A percentile compares a stretch with the other conserved stretches of the same genome.
phyloP scores from a whole-genome alignment of 2,113 vertebrate species.

The Tenebrosternarchus preto region DNA sequence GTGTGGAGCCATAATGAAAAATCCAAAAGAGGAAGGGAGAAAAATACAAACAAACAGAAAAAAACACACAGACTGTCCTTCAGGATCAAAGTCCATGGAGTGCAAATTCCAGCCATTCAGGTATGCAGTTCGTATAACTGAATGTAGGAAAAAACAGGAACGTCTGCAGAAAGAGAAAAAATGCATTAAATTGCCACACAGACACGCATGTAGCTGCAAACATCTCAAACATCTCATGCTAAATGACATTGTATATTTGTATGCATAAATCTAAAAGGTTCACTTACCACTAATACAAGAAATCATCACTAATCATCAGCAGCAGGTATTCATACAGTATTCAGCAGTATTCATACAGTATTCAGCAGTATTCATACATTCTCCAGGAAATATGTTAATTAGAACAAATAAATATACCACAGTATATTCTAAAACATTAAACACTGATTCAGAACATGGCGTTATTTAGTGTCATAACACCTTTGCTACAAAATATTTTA shows the following conservation, averaged over 20 bases:
- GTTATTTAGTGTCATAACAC: not conserved
- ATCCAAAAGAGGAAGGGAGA: slow-evolving; percentile 7
- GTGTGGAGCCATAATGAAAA: slow-evolving; percentile 35
- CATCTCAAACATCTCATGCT: not conserved
- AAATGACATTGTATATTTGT: too few species aligned
- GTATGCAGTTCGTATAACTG: slow-evolving; percentile 10
- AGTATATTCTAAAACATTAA: not conserved
- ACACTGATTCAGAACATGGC: not conserved
- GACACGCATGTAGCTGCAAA: not conserved
- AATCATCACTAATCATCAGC: too few species aligned
- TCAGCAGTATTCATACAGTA: too few species aligned
- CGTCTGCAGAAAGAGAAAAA: slow-evolving; percentile 10
- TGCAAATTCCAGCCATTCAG: slow-evolving; percentile 22
- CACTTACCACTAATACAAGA: too few species aligned
- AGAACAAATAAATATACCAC: not conserved
- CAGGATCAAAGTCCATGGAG: slow-evolving; percentile 29
- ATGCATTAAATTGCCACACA: not conserved
- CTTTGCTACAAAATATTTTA: not conserved
- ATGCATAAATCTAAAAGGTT: too few species aligned
- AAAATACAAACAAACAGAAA: slow-evolving; percentile 33
- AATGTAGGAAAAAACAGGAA: not conserved
- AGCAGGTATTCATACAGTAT: not conserved
- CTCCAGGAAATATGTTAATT: not conserved
- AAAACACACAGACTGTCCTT: not conserved
- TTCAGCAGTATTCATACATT: not conserved